Evolutionary conservation across 2,113 vertebrate genomes (phyloP).

Genomic region (Ciconia stormi): DNA sequence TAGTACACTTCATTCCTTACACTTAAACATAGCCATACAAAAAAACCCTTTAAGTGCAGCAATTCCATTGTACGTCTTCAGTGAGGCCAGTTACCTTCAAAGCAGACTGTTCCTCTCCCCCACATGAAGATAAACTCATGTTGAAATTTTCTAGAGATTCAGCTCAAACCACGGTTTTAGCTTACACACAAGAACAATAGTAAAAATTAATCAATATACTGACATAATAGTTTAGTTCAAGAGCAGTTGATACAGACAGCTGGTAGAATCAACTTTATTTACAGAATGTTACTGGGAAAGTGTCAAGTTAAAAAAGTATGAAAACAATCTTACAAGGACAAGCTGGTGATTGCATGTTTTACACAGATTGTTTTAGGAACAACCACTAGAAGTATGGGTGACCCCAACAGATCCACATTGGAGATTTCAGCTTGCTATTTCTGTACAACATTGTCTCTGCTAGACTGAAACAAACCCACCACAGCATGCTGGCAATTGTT

Average conservation of each 20-base stretch:
- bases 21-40: accelerated
- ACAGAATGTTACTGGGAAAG: constrained; percentile 67
- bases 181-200: background rate
- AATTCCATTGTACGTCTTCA: accelerated
- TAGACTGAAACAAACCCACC: constrained; percentile 43
- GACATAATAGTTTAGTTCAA: background rate
- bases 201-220: background rate
- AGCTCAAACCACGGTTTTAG: background rate
- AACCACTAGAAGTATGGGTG: background rate
- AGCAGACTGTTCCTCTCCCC: background rate
- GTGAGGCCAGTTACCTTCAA: background rate
- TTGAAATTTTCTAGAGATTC: background rate
- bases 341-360: constrained; percentile 63
- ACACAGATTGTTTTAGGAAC: constrained; percentile 53
- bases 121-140: accelerated
- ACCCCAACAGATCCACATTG: background rate
- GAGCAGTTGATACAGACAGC: constrained; percentile 29
- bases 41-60: background rate
- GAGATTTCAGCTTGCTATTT: constrained; percentile 11
- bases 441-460: constrained; percentile 24
- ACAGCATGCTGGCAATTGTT: background rate
- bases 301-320: constrained; percentile 71
- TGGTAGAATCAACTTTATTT: constrained; percentile 75
- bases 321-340: constrained; percentile 66
- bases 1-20: background rate